Evolutionary conservation across 35 echinoderm and acorn worm genomes (phyloP).

Genomic region (Amphiura filiformis): DNA sequence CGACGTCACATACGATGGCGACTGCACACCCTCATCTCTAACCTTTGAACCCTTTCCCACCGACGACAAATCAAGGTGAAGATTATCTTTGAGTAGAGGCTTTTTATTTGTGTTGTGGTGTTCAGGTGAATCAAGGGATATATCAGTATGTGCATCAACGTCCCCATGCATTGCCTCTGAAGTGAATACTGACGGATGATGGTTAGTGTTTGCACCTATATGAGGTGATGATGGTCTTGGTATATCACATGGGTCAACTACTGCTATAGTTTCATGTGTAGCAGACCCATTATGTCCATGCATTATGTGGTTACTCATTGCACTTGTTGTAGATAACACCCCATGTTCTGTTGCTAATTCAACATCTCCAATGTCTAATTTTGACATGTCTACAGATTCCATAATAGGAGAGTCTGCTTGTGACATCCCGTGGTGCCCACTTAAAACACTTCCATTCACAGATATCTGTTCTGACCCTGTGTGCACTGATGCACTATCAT

Average conservation of each 20-base stretch:
- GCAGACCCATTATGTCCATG: not conserved
- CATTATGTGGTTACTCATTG: not conserved
- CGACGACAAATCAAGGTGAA: slow-evolving; percentile 54
- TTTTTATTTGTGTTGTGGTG: not conserved
- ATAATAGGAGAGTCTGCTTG: not conserved
- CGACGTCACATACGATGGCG: slow-evolving; percentile 63
- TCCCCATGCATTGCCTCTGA: not conserved
- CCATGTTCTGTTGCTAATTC: not conserved
- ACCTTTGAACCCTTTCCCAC: not conserved
- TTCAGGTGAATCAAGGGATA: not conserved
- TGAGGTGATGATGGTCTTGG: not conserved
- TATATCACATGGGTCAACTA: slow-evolving; percentile 12
- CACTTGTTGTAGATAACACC: not conserved
- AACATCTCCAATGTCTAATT: not conserved
- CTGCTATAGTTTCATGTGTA: not conserved
- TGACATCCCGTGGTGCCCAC: not conserved
- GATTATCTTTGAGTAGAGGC: slow-evolving; percentile 25
- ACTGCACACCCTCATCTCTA: slow-evolving; percentile 28
- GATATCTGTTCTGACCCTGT: not conserved
- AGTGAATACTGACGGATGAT: not conserved
- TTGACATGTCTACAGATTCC: not conserved
- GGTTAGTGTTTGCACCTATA: not conserved
- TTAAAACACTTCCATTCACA: not conserved
- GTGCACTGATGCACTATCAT: not conserved
- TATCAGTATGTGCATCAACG: not conserved